Evolutionary conservation across 2,113 vertebrate genomes (phyloP).

Genomic region (Oceanodroma tethys): DNA sequence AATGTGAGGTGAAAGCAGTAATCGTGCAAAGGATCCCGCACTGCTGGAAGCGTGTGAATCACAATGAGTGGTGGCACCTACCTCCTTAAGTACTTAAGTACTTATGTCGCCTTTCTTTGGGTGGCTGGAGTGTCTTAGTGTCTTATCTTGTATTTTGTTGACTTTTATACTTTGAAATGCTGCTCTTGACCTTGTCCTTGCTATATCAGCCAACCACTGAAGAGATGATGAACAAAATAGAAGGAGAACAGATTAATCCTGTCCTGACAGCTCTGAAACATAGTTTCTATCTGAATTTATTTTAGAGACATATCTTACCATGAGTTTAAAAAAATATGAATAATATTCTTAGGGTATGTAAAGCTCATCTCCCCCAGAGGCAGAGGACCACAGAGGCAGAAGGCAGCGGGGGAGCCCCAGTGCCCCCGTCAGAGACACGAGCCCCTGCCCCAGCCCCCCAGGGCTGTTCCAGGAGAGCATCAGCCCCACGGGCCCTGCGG

Average conservation of each 20-base stretch:
- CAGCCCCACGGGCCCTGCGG: rapidly evolving
- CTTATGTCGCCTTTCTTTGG: neutral
- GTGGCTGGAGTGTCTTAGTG: neutral
- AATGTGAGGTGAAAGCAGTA: neutral
- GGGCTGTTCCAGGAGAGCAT: neutral
- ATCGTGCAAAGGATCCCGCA: neutral
- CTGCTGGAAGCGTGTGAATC: neutral
- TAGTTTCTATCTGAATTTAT: neutral
- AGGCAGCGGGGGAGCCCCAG: neutral
- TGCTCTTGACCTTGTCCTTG: neutral
- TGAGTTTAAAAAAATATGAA: neutral
- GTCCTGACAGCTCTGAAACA: neutral
- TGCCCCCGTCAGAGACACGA: neutral
- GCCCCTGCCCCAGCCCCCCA: rapidly evolving
- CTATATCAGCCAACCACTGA: neutral
- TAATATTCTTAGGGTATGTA: neutral
- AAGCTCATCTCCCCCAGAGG: neutral
- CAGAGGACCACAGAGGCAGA: neutral
- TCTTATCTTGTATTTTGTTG: neutral
- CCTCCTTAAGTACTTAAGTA: neutral
- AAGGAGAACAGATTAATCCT: neutral
- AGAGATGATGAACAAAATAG: neutral
- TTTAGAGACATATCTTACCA: neutral
- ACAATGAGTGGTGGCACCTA: neutral
- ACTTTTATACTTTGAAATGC: neutral